A percentile compares a stretch with the other conserved stretches of the same genome.
These are phyloP conservation scores for Sebastes miniatus DNA, from an alignment of 2,797 vertebrate genomes.

Conservation along the genomic window DNA sequence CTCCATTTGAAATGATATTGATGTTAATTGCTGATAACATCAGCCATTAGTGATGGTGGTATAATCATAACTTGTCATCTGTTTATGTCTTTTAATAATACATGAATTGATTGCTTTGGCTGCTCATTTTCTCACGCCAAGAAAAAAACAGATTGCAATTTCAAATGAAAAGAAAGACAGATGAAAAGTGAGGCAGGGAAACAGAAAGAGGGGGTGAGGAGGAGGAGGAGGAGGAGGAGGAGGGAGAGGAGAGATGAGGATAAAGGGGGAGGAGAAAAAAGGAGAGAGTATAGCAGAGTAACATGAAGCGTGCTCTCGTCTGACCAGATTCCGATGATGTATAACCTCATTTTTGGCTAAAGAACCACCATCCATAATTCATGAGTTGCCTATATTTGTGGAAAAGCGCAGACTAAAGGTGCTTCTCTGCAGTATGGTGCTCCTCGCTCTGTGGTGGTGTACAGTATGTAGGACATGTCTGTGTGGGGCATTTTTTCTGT, in stretches of 20 bases:
- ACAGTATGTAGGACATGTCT: constrained; percentile 42
- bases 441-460: not conserved
- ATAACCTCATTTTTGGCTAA: constrained; percentile 54
- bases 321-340: constrained; percentile 54
- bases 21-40: not conserved
- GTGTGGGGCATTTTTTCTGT: constrained; percentile 25
- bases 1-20: not conserved
- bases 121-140: not conserved
- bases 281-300: constrained; percentile 10
- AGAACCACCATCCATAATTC: constrained; percentile 61
- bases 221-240: not conserved
- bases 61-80: not conserved
- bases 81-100: not conserved
- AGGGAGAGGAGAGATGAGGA: constrained; percentile 6
- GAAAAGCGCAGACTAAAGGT: constrained; percentile 17
- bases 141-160: constrained; percentile 14
- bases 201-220: not conserved
- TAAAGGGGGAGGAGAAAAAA: not conserved
- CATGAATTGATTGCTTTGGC: not conserved
- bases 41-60: not conserved
- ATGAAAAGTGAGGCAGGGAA: constrained; percentile 3
- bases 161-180: constrained; percentile 6
- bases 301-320: constrained; percentile 33
- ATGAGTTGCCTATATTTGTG: constrained; percentile 58
- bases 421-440: constrained; percentile 7